These are phyloP conservation scores for Epirrita christyi DNA, from an alignment of 2,888 invertebrate species.

Conservation along the genomic window DNA sequence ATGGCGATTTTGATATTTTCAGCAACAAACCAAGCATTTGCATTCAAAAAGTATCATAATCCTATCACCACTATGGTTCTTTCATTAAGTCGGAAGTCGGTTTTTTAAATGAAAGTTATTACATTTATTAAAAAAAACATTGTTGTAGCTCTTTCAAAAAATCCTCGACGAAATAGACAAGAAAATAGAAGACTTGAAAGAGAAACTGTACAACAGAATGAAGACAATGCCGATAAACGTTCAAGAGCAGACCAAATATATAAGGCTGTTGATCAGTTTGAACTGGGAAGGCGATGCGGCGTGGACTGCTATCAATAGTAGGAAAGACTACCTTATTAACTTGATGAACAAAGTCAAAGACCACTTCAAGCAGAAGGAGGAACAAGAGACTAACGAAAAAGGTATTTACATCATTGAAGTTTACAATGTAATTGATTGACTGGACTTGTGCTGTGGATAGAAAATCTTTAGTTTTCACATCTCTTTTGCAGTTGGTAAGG, in stretches of 20 bases:
- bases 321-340: conserved; percentile 91
- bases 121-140: no score
- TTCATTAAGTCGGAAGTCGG: no score
- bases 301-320: conserved; percentile 96
- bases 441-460: no score
- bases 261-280: conserved; percentile 86
- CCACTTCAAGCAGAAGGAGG: conserved; percentile 85
- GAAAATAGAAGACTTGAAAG: conserved; percentile 92
- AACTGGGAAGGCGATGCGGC: conserved; percentile 93
- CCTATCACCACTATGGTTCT: no score
- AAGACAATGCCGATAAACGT: conserved; percentile 96
- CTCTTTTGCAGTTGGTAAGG: no score
- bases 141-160: conserved; percentile 90
- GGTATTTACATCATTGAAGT: conserved; percentile 38
- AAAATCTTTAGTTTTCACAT: no score
- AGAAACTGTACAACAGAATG: conserved; percentile 92
- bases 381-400: conserved; percentile 72
- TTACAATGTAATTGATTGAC: no score
- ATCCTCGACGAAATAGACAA: conserved; percentile 96
- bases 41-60: no score
- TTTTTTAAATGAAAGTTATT: no score
- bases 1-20: no score
- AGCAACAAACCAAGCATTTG: no score
- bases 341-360: conserved; percentile 87
- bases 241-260: conserved; percentile 97